A percentile compares a stretch with the other conserved stretches of the same genome.
Evolutionary conservation across 2,113 vertebrate genomes (phyloP).

Genomic region (Serinus canaria): DNA sequence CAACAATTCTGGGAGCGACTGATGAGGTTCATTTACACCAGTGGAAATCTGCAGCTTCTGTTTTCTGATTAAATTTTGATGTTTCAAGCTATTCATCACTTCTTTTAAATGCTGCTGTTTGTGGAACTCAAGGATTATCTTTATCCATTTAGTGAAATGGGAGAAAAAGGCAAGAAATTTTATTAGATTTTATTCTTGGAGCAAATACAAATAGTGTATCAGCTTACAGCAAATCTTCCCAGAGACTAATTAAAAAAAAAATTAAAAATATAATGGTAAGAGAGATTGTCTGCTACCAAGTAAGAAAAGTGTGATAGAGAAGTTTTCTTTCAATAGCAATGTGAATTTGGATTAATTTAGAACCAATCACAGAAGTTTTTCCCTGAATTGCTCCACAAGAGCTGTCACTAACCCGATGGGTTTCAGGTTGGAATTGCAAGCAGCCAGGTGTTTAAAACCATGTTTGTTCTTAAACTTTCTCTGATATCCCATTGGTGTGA

Average conservation of each 20-base stretch:
- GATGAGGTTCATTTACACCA: constrained; percentile 6
- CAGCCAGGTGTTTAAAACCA: background rate
- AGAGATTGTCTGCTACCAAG: background rate
- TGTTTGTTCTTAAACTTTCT: background rate
- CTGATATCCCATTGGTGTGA: background rate
- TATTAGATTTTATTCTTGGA: background rate
- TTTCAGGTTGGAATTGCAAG: background rate
- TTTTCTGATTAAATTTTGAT: constrained; percentile 18
- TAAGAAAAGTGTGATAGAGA: background rate
- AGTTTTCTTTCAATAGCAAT: background rate
- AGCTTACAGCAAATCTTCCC: background rate
- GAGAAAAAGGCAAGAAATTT: background rate
- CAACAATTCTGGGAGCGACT: background rate
- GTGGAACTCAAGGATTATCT: background rate
- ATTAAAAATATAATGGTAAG: background rate
- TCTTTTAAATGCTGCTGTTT: background rate
- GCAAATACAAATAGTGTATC: background rate
- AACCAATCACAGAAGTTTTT: background rate
- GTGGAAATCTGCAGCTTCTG: background rate
- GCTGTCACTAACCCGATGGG: background rate
- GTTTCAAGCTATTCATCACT: background rate
- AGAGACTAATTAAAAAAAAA: background rate
- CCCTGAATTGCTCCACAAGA: background rate
- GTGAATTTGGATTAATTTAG: background rate
- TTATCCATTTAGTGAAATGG: background rate